Evolutionary conservation across 2,113 vertebrate species (phyloP), one percentile per base, ranked within the genome.

Genomic region (Tympanuchus pallidicinctus): DNA sequence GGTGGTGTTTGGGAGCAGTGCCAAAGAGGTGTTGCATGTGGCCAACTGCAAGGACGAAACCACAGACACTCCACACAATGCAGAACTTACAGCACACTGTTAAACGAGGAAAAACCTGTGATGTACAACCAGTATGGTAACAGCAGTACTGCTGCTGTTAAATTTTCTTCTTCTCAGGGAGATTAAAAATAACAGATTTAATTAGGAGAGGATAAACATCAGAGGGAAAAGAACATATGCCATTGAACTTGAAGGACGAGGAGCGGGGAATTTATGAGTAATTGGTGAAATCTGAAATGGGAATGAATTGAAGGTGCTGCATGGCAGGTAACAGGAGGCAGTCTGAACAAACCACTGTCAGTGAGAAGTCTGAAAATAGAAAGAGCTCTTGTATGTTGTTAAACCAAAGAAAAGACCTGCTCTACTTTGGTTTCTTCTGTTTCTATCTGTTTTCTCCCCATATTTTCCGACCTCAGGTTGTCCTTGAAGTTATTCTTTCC

Each of bases 11-110:
- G 54, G 89, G 54, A 85, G 24, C 27, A 32, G 16, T 36, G 36
- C 43, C 36, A 30, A 80, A 45, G 15, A 48, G 63, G 18, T 86
- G 54, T 71, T 82, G 52, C 19, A 28, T 10, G 71, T 89, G 40
- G 32, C 8, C 28, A 60, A 6, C 8, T 56, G 4, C 45, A 78
- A 87, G 40, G 28, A 47, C 21, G 38, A 89, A 84, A 74, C 6
- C 74, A 25, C 47, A 64, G 57, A 13, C 8, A 4, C 13, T 45
- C 21, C 4, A 17, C 15, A 20, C 11, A 2, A 59, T 0, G 0
- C 36, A 8, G 42, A 52, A 7, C 34, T 65, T 28, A 22, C 75
- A 28, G 6, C 13, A 3, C 22, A 13, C 65, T 69, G 38, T 30
- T 43, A 69, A 76, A 67, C 27, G 12, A 12, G 13, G 11, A 1